Conservation (phyloP, 2,113 vertebrate species). For the Bubalus kerabau region DNA sequence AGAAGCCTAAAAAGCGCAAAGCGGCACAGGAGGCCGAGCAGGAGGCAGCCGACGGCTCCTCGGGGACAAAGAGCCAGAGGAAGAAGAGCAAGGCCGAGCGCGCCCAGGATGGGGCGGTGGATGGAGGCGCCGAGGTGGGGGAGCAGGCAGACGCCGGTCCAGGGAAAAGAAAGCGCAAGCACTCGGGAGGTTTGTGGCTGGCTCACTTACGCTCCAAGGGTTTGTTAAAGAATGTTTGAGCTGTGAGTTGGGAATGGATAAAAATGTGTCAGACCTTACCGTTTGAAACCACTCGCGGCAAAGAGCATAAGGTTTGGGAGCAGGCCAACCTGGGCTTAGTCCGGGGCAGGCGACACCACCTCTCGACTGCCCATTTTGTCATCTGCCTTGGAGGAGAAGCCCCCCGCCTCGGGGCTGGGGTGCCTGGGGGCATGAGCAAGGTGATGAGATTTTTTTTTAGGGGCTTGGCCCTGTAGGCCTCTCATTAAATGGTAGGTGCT, state of each 20-base stretch:
- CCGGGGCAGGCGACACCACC: no score
- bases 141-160: not conserved
- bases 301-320: not conserved
- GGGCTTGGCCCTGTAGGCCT: accelerated
- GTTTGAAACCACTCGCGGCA: not conserved
- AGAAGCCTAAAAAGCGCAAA: constrained; percentile 77
- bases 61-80: constrained; percentile 74
- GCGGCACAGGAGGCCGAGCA: not conserved
- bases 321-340: not conserved
- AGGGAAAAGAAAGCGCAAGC: constrained; percentile 75
- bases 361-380: no score
- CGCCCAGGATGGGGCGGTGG: not conserved
- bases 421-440: not conserved
- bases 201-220: not conserved
- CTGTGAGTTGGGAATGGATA: not conserved
- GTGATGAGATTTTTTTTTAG: accelerated
- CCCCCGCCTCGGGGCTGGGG: accelerated
- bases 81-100: not conserved
- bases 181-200: constrained; percentile 70
- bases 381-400: accelerated
- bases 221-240: accelerated
- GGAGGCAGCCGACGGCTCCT: constrained; percentile 31
- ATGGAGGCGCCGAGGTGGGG: accelerated
- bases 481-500: not conserved
- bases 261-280: accelerated